Evolutionary conservation across 2,888 invertebrate species (phyloP).

Genomic region (Ferdinandea cuprea): DNA sequence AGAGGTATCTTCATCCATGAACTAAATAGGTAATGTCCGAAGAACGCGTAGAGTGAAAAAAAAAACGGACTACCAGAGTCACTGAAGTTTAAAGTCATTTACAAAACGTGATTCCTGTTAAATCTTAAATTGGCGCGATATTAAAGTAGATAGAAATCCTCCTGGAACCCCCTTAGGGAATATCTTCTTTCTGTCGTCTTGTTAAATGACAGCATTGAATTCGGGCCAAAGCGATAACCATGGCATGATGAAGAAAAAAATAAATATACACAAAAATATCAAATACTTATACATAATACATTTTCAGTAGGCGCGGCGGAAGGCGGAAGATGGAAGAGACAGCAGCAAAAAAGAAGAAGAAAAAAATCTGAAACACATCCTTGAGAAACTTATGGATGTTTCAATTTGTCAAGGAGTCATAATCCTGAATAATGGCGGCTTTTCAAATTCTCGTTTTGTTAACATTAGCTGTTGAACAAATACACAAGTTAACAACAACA

Average conservation of each 20-base stretch:
- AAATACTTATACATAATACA: conserved; percentile 40
- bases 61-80: conserved; percentile 13
- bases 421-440: conserved; percentile 74
- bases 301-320: conserved; percentile 45
- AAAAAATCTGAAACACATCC: conserved; percentile 60
- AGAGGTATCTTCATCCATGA: conserved; percentile 27
- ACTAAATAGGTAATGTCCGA: conserved; percentile 2
- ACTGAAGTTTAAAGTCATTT: conserved; percentile 30
- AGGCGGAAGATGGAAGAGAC: conserved; percentile 8
- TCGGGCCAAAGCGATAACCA: conserved; percentile 27
- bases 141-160: conserved; percentile 48
- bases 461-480: conserved; percentile 72
- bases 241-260: conserved; percentile 12
- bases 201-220: conserved; percentile 36
- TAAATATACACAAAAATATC: conserved; percentile 15
- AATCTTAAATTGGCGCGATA: conserved; percentile 37
- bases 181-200: conserved; percentile 42
- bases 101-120: conserved; percentile 22
- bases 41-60: not conserved
- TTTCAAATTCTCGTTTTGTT: conserved; percentile 74
- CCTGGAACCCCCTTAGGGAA: conserved; percentile 39
- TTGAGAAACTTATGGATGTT: conserved; percentile 70
- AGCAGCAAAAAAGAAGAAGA: conserved; percentile 11
- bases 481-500: conserved; percentile 74
- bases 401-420: conserved; percentile 68